Conservation (phyloP, 2,888 invertebrate genomes). For the Drosophila antonietae region DNA sequence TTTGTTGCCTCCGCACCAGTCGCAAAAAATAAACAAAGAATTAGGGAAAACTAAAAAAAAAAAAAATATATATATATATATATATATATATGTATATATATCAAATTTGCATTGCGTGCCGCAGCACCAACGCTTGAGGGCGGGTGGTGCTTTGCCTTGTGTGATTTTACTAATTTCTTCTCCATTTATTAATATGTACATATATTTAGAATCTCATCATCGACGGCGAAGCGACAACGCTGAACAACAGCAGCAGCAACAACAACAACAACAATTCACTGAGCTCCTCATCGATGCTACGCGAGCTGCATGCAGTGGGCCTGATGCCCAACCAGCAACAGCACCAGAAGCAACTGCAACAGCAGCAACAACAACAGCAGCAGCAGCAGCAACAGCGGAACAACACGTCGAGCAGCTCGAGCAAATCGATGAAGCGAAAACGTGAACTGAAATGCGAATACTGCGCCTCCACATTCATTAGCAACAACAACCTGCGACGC, state of each 20-base stretch:
- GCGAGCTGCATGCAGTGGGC: slow-evolving; percentile 82
- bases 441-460: slow-evolving; percentile 84
- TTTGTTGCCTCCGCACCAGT: slow-evolving; percentile 82
- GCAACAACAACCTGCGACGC: slow-evolving; percentile 84
- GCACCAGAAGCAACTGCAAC: slow-evolving; percentile 50
- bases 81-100: not conserved
- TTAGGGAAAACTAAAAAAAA: not conserved
- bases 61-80: no score
- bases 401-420: slow-evolving; percentile 55
- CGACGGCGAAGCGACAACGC: slow-evolving; percentile 72
- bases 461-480: slow-evolving; percentile 84
- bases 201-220: slow-evolving; percentile 56
- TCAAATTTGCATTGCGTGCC: not conserved
- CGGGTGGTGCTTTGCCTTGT: not conserved
- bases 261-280: slow-evolving; percentile 66
- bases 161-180: slow-evolving; percentile 37
- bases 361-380: slow-evolving; percentile 55
- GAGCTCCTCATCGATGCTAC: slow-evolving; percentile 75
- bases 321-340: slow-evolving; percentile 80
- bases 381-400: slow-evolving; percentile 49
- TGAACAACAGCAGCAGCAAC: slow-evolving; percentile 69
- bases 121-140: not conserved
- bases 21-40: slow-evolving; percentile 69
- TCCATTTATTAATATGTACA: slow-evolving; percentile 3
- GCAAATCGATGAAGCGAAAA: slow-evolving; percentile 81